A percentile compares a stretch with the other conserved stretches of the same genome.
phyloP scores from a whole-genome alignment of 2,888 invertebrate species.

The Conistra vaccinii region DNA sequence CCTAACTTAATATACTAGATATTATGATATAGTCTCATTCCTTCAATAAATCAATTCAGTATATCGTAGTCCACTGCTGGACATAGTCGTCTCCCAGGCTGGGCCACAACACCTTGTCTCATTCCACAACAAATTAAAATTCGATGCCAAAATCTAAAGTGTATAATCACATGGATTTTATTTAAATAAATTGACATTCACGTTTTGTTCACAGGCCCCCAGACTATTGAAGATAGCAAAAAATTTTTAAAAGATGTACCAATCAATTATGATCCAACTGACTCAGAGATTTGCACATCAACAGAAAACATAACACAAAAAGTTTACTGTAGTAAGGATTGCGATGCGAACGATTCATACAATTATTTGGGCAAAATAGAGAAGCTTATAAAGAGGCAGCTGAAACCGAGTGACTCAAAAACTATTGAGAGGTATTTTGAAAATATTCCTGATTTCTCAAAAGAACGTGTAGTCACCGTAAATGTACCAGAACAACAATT shows the following conservation, averaged over 20 bases:
- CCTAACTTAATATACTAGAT: too few relatives aligned
- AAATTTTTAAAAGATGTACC: background rate
- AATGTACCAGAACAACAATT: conserved; percentile 76
- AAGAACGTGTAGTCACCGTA: conserved; percentile 73
- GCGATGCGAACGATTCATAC: conserved; percentile 14
- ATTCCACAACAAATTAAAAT: background rate
- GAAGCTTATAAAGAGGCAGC: conserved; percentile 71
- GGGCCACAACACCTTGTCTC: background rate
- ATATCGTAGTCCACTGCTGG: too few relatives aligned
- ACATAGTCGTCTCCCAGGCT: too few relatives aligned
- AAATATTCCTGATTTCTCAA: conserved; percentile 77
- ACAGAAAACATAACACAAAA: background rate
- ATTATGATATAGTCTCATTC: background rate
- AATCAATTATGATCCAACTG: background rate
- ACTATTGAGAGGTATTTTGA: conserved; percentile 71
- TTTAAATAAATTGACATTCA: background rate
- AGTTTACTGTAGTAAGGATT: conserved; percentile 2
- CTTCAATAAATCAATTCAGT: too few relatives aligned
- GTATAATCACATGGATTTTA: background rate
- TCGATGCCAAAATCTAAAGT: background rate
- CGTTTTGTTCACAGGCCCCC: conserved; percentile 17
- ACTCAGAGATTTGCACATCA: conserved; percentile 6
- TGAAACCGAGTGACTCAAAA: conserved; percentile 65
- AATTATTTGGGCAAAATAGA: conserved; percentile 67
- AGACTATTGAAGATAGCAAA: conserved; percentile 7